These are phyloP conservation scores for Choreutis nemorana DNA, from an alignment of 2,888 invertebrate genomes.

Conservation along the genomic window DNA sequence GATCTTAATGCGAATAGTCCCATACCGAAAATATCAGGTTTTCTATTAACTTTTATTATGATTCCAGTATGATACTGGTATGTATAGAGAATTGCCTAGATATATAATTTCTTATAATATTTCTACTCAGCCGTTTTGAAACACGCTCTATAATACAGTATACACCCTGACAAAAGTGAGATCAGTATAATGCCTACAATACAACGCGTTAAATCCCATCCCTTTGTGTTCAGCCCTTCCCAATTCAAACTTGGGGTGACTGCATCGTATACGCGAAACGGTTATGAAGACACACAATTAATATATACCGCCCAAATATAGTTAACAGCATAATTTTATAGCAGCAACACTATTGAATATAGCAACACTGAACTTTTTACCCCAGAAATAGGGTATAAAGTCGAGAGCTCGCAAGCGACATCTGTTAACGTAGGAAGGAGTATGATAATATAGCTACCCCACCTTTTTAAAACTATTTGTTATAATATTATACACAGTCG, in stretches of 20 bases:
- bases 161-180: constrained; percentile 24
- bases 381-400: constrained; percentile 21
- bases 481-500: constrained; percentile 30
- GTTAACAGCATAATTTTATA: constrained; percentile 35
- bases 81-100: too few species aligned
- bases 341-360: constrained; percentile 20
- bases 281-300: constrained; percentile 45
- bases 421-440: constrained; percentile 17
- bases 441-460: constrained; percentile 31
- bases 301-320: constrained; percentile 52
- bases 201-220: constrained; percentile 57
- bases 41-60: too few species aligned
- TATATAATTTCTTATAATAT: too few species aligned
- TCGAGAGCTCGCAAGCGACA: constrained; percentile 14
- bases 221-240: constrained; percentile 36
- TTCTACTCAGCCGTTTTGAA: too few species aligned
- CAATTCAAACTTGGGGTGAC: constrained; percentile 19
- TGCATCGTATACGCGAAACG: constrained; percentile 15
- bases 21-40: too few species aligned
- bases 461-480: constrained; percentile 35
- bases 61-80: too few species aligned
- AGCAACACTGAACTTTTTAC: constrained; percentile 13
- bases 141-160: constrained; percentile 14
- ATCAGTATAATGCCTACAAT: constrained; percentile 50
- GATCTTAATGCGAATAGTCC: too few species aligned